A percentile compares a stretch with the other conserved stretches of the same genome.
Conservation (phyloP, 2,888 invertebrate species). For the Bimastos eiseni region DNA sequence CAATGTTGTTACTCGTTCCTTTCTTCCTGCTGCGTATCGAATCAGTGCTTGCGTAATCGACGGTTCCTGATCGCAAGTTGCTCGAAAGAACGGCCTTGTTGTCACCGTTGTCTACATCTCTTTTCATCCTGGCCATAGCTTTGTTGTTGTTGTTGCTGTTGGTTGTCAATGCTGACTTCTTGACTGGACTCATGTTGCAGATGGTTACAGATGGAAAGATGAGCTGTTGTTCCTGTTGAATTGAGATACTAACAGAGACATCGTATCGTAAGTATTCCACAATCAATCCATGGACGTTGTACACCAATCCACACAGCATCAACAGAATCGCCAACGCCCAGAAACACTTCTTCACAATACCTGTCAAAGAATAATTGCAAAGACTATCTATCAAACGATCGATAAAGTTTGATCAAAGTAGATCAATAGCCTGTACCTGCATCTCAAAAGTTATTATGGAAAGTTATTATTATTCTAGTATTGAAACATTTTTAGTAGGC, state of each 20-base stretch:
- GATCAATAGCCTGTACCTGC: too few species aligned
- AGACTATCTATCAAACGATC: too few species aligned
- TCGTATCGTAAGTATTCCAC: slow-evolving; percentile 26
- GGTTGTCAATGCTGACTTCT: not conserved
- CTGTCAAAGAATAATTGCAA: not conserved
- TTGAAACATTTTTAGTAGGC: too few species aligned
- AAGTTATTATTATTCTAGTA: too few species aligned
- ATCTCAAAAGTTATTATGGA: too few species aligned
- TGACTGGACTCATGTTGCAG: slow-evolving; percentile 37
- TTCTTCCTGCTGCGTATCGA: not conserved
- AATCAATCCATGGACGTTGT: slow-evolving; percentile 15
- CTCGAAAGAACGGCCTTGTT: not conserved
- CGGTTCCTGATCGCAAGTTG: not conserved
- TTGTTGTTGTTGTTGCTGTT: not conserved
- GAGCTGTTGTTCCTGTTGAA: not conserved
- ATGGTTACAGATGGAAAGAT: slow-evolving; percentile 35
- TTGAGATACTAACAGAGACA: slow-evolving; percentile 28
- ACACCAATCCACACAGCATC: slow-evolving; percentile 19
- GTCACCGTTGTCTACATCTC: not conserved
- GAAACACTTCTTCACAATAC: not conserved
- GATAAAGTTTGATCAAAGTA: not conserved
- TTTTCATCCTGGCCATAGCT: not conserved
- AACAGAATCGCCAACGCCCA: not conserved
- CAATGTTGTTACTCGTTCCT: not conserved
- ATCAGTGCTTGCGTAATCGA: not conserved